Evolutionary conservation across 1,140 invertebrate species (phyloP), one percentile per base, ranked within the genome.

Genomic region (Diploscapter pachys): DNA sequence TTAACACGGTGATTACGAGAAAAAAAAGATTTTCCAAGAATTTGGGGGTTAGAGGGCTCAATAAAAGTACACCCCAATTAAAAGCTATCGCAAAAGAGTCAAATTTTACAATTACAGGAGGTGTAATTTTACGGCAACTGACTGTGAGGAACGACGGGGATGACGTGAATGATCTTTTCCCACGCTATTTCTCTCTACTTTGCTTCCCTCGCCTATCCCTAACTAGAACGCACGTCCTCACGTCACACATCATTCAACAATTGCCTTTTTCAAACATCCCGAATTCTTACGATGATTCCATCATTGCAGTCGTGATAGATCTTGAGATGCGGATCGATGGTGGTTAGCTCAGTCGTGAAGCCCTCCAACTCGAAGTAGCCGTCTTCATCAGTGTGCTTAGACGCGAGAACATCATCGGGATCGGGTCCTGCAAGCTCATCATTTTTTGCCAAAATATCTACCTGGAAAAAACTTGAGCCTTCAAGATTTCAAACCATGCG

Each of bases 281-380:
- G 9, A 56, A 2, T 61, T 67, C 73, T 63, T 79, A 84, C 80
- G 61, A 79, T 81, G 51, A 81, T 62, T 59, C 81, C 84, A 70
- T 84, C 84, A 72, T 84, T 85, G 66, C 83, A 86, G 63, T 84
- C 82, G 67, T 85, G 80, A 61, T 83, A 85, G 55, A 85, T 78
- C 57, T 86, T 86, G 2, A 85, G 72, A 66, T 86, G 82, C 48
- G 81, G 81, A 63, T 85, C 83, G 68, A 85, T 85, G 50, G 84
- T 86, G 4, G 82, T 85, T 13, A 85, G 48, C 64, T 85, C 83
- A 3, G 75, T 80, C 4, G 83, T 85, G 50, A 77, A 78, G 62
- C 83, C 83, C 48, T 61, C 50, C 49, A 85, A 57, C n/a, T 79
- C 75, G 63, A 85, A 85, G 3, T 71, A 53, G 53, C 83, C 83